Percentiles rank a stretch among this genome's conserved stretches.
Conservation (phyloP, 1,140 invertebrate genomes). For the Zaprionus lachaisei region DNA sequence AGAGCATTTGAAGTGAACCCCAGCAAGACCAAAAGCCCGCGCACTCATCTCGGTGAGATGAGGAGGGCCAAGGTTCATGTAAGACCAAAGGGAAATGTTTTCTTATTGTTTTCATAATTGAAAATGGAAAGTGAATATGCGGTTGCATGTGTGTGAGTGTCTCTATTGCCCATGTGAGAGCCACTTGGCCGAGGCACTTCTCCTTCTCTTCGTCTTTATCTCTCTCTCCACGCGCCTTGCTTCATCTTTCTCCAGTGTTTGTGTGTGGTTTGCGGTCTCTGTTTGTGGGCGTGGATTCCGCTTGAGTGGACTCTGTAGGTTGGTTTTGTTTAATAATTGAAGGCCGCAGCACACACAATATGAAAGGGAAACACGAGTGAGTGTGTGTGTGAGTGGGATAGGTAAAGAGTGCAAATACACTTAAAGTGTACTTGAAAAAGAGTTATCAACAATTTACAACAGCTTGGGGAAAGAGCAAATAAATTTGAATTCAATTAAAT, state of each 20-base stretch:
- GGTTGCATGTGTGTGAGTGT: constrained; percentile 11
- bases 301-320: constrained; percentile 24
- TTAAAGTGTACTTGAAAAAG: not conserved
- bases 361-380: constrained; percentile 21
- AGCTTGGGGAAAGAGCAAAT: not conserved
- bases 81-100: constrained; percentile 47
- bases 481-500: not conserved
- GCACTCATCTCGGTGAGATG: not conserved
- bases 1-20: constrained; percentile 62
- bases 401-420: not conserved
- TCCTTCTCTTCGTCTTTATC: not conserved
- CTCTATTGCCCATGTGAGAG: constrained; percentile 37
- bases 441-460: not conserved
- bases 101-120: constrained; percentile 68
- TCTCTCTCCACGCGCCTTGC: not conserved
- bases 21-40: constrained; percentile 9
- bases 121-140: constrained; percentile 70
- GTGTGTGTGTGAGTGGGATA: not conserved
- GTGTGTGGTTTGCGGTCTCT: constrained; percentile 5
- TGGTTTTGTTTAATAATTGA: constrained; percentile 40
- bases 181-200: constrained; percentile 14
- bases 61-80: constrained; percentile 26
- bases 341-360: constrained; percentile 36
- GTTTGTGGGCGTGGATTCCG: constrained; percentile 26
- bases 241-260: not conserved